phyloP scores from a whole-genome alignment of 2,113 vertebrate genomes.

The Nothoprocta perdicaria region DNA sequence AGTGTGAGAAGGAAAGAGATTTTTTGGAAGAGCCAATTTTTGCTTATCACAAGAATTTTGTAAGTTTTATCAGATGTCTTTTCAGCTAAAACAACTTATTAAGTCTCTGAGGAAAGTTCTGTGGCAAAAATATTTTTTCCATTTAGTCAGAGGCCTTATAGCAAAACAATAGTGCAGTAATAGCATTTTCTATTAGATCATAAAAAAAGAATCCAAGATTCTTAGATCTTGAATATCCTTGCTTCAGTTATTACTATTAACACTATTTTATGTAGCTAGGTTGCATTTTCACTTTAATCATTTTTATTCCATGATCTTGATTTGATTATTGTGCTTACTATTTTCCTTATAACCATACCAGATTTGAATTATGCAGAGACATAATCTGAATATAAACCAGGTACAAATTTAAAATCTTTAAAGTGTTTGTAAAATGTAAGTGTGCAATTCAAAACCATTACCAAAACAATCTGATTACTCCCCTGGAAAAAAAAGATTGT shows the following conservation, averaged over 20 bases:
- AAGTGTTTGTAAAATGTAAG: conserved; percentile 53
- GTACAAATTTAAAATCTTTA: conserved; percentile 45
- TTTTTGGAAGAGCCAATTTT: conserved; percentile 30
- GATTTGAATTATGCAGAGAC: conserved; percentile 63
- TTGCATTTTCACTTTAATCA: conserved; percentile 66
- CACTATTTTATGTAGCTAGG: conserved; percentile 54
- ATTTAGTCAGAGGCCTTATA: conserved; percentile 59
- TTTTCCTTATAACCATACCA: conserved; percentile 53
- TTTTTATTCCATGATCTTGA: conserved; percentile 64
- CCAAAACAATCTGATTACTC: conserved; percentile 59
- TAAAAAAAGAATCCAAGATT: conserved; percentile 67
- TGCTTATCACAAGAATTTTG: conserved; percentile 1
- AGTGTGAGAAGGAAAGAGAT: background rate
- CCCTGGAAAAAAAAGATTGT: conserved; percentile 33
- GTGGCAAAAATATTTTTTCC: conserved; percentile 60
- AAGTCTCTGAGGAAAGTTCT: conserved; percentile 37
- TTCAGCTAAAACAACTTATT: conserved; percentile 58
- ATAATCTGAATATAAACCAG: conserved; percentile 65
- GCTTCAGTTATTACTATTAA: conserved; percentile 62
- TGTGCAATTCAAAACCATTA: conserved; percentile 55
- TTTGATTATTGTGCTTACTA: conserved; percentile 67
- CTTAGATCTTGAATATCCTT: conserved; percentile 68
- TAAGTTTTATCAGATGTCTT: conserved; percentile 65
- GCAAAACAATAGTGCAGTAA: conserved; percentile 67
- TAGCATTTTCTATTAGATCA: conserved; percentile 69